Evolutionary conservation across 2,797 vertebrate genomes (phyloP).

Genomic region (Girardinus metallicus): DNA sequence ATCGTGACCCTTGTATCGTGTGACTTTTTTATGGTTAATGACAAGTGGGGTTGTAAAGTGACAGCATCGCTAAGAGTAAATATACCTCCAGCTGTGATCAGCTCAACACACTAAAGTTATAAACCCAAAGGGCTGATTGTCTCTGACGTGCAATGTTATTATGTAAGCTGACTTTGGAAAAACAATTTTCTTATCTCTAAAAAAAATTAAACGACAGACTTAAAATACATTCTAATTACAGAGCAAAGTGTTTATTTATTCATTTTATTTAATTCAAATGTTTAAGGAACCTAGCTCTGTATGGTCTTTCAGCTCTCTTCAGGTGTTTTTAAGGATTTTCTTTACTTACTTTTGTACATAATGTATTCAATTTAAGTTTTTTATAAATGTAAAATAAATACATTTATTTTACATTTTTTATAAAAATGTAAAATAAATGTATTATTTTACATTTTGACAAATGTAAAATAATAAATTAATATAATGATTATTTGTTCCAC

Average conservation of each 20-base stretch:
- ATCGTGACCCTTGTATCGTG: neutral
- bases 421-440: too few relatives aligned
- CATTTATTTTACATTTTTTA: too few relatives aligned
- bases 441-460: too few relatives aligned
- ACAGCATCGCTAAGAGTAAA: neutral
- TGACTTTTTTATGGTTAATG: neutral
- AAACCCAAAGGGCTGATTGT: neutral
- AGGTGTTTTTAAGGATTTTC: neutral
- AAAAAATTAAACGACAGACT: neutral
- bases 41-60: neutral
- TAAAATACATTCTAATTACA: neutral
- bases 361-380: neutral
- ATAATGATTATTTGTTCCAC: too few relatives aligned
- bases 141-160: neutral
- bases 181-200: neutral
- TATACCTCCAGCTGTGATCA: neutral
- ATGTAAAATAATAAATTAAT: neutral
- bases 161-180: neutral
- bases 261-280: neutral
- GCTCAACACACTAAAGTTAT: neutral
- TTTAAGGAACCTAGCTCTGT: neutral
- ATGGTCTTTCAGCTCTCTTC: neutral
- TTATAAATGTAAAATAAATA: neutral
- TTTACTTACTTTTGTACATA: neutral
- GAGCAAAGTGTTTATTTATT: neutral